phyloP scores from a whole-genome alignment of 2,888 invertebrate species.

The Endotricha flammealis region DNA sequence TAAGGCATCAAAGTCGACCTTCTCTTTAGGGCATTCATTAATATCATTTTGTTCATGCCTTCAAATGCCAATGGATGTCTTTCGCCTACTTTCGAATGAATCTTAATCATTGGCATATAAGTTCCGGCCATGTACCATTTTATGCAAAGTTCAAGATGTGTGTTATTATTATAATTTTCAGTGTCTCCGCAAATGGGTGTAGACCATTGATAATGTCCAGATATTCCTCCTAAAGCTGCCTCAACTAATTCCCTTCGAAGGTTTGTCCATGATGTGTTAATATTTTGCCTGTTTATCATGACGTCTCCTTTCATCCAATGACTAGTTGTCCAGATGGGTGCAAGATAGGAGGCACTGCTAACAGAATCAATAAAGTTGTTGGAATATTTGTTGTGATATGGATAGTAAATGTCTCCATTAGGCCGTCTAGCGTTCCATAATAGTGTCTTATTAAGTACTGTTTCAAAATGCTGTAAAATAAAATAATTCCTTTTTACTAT shows the following conservation, averaged over 20 bases:
- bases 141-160: slow-evolving; percentile 74
- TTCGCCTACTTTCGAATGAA: slow-evolving; percentile 55
- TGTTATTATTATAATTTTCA: slow-evolving; percentile 43
- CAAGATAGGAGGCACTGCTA: slow-evolving; percentile 27
- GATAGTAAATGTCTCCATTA: slow-evolving; percentile 46
- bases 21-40: slow-evolving; percentile 58
- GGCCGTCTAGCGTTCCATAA: slow-evolving; percentile 64
- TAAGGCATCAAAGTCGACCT: slow-evolving; percentile 78
- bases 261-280: slow-evolving; percentile 78
- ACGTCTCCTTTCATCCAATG: slow-evolving; percentile 50
- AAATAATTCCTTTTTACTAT: too few species aligned
- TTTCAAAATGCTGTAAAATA: slow-evolving; percentile 51
- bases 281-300: slow-evolving; percentile 65
- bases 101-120: slow-evolving; percentile 79
- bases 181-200: slow-evolving; percentile 79
- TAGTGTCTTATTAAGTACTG: slow-evolving; percentile 65
- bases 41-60: slow-evolving; percentile 54
- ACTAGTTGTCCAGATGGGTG: slow-evolving; percentile 43
- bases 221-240: slow-evolving; percentile 68
- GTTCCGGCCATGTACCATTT: slow-evolving; percentile 84
- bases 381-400: slow-evolving; percentile 79
- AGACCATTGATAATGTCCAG: slow-evolving; percentile 70
- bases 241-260: slow-evolving; percentile 69
- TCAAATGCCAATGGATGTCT: slow-evolving; percentile 68
- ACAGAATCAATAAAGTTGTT: slow-evolving; percentile 54